Percentiles rank a stretch among this genome's conserved stretches.
Conservation (phyloP, 2,797 vertebrate species). For the Acanthiza pusilla region DNA sequence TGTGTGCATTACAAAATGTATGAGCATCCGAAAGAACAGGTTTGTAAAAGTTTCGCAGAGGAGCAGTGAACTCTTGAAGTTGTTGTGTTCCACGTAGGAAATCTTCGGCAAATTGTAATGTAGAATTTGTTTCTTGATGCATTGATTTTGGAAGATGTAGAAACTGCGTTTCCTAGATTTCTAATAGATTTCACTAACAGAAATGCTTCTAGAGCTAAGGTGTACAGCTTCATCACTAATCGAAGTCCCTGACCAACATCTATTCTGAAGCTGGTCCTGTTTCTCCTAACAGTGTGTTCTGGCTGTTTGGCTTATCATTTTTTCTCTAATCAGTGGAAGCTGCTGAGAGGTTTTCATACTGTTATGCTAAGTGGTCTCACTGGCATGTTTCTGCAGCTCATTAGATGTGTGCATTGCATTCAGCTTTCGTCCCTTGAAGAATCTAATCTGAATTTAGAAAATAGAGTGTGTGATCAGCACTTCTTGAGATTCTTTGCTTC, state of each 20-base stretch:
- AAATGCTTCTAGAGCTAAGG: not conserved
- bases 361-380: not conserved
- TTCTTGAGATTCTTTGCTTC: not conserved
- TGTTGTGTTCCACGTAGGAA: not conserved
- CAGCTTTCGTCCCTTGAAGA: not conserved
- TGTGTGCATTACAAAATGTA: not conserved
- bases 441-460: not conserved
- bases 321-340: fast-evolving
- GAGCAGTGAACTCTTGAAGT: not conserved
- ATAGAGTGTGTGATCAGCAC: not conserved
- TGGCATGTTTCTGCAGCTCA: not conserved
- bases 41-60: not conserved
- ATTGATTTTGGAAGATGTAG: not conserved
- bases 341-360: not conserved
- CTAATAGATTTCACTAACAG: not conserved
- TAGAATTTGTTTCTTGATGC: not conserved
- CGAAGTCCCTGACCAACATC: not conserved
- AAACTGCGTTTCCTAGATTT: not conserved
- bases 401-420: not conserved
- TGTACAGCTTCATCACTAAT: not conserved
- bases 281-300: not conserved
- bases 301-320: not conserved
- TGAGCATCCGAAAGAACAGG: not conserved
- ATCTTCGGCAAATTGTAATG: not conserved
- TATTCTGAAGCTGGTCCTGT: not conserved